Base-by-base conservation (phyloP, 2,797 vertebrate genomes). In the Iguana delicatissima region DNA sequence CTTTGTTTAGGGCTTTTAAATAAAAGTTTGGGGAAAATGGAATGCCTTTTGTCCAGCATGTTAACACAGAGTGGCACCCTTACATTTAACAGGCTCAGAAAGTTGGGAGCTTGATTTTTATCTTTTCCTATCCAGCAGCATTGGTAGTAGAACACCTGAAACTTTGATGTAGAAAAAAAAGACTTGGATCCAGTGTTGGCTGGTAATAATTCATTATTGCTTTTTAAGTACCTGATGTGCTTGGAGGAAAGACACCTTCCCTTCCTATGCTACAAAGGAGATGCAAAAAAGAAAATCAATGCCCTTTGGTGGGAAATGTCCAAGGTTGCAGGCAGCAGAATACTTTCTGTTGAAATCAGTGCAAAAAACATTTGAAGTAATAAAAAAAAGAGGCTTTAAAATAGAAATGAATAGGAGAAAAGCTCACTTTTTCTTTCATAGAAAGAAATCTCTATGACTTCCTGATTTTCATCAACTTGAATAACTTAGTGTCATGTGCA, bases 1-100 rank as follows among this genome's bases (percentile, higher is more conserved):
- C 96, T 95, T 97, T 96, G 95, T 89, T 97, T 96, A 97, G 91
- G 95, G 96, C 96, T 98, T 97, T 97, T 97, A 97, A 97, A 97
- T 97, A 97, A 98, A 97, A 95, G 89, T 94, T 95, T 95, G 89
- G 93, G 96, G 96, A 93, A 92, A 90, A 86, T 77, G 76, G 12
- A 81, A 57, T 29, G 29, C 18, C 1, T 22, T 14, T 46, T 18
- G 90, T 12, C 89, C 42, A 62, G 32, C 0, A 0, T 35, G 72
- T 20, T 88, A 69, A 76, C 67, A 35, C 32, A 52, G 73, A 77
- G 16, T 22, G 14, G 29, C 2, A 1, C 50, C 50, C 20, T 69
- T 14, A 4, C 8, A 82, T 74, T 14, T 81, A 46, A 90, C 1
- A 22, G 14, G 32, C 29, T 62, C 35, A 3, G 35, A 72, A 84